Conservation (phyloP, 2,113 vertebrate species). For the Helogale parvula region DNA sequence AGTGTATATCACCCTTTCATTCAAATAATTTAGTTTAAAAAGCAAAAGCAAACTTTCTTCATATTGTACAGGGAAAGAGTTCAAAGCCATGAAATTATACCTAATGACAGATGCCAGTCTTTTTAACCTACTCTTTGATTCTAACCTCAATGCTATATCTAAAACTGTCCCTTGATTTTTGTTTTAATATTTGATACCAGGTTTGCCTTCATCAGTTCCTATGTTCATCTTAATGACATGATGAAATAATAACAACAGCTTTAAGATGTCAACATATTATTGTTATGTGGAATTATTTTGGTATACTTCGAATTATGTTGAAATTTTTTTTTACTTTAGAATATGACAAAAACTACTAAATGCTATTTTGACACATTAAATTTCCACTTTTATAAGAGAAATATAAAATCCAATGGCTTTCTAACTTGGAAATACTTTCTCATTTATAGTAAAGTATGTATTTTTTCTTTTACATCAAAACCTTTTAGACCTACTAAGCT, state of each 20-base stretch:
- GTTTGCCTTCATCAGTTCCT: not conserved
- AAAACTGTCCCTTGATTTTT: not conserved
- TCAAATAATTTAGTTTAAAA: not conserved
- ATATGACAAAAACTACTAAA: not conserved
- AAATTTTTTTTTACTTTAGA: not conserved
- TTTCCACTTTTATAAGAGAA: constrained; percentile 7
- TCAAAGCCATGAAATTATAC: not conserved
- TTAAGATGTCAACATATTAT: not conserved
- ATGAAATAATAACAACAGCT: not conserved
- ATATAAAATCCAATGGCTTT: not conserved
- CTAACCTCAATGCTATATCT: not conserved
- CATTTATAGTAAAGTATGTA: constrained; percentile 20
- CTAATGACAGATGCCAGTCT: not conserved
- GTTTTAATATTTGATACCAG: not conserved
- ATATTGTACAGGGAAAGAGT: not conserved
- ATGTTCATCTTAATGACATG: not conserved
- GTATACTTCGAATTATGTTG: not conserved
- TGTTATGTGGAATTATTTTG: not conserved
- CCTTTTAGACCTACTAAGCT: constrained; percentile 42
- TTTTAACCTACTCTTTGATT: not conserved
- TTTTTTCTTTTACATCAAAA: constrained; percentile 39
- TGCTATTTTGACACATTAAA: constrained; percentile 59
- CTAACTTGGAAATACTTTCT: constrained; percentile 52
- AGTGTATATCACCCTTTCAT: not conserved
- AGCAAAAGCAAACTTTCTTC: not conserved